A percentile compares a stretch with the other conserved stretches of the same genome.
Conservation (phyloP, 2,888 invertebrate species). For the Drosophila anomelani region DNA sequence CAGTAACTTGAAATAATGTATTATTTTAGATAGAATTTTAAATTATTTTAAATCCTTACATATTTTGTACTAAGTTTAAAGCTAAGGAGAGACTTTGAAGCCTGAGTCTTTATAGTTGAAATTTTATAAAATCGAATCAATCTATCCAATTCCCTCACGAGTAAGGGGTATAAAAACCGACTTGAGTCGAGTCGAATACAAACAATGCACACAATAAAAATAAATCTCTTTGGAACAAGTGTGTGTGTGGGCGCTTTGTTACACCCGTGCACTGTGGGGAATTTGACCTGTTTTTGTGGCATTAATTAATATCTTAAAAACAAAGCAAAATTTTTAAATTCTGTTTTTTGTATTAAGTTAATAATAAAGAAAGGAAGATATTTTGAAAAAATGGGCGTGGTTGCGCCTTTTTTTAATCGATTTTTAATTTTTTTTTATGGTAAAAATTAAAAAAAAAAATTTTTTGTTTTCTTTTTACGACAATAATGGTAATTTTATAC, state of each 20-base stretch:
- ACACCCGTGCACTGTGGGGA: no score
- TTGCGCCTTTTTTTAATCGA: no score
- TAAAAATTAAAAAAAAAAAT: no score
- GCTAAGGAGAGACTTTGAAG: neutral
- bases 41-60: neutral
- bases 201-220: conserved; percentile 79
- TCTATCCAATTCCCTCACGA: neutral
- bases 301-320: no score
- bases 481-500: no score
- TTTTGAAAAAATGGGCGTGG: no score
- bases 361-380: no score
- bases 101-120: neutral
- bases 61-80: neutral
- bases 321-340: no score
- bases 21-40: neutral
- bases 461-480: no score
- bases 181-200: conserved; percentile 65
- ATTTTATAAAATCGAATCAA: neutral
- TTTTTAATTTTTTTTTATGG: no score
- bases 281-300: no score
- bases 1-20: neutral
- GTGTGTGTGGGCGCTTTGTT: conserved; percentile 50
- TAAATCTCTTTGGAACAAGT: conserved; percentile 63
- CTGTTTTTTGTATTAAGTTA: no score
- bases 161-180: conserved; percentile 5